phyloP scores from a whole-genome alignment of 2,797 vertebrate genomes.

The Pseudomugil tenellus region DNA sequence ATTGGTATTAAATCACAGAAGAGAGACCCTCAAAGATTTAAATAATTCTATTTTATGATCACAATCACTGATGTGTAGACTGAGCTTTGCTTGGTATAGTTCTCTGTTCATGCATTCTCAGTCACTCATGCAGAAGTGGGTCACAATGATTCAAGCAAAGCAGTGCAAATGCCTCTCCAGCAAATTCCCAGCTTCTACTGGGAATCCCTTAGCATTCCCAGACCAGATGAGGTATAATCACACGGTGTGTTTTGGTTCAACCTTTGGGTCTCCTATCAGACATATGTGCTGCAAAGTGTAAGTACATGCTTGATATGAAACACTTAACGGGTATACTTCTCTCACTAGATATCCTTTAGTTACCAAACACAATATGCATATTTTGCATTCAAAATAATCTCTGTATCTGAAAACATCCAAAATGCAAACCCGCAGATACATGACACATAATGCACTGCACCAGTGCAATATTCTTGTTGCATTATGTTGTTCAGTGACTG shows the following conservation, averaged over 20 bases:
- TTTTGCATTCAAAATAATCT: neutral
- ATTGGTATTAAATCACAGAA: neutral
- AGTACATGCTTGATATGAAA: neutral
- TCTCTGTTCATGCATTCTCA: conserved; percentile 2
- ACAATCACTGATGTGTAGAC: neutral
- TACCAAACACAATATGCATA: neutral
- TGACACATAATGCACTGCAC: conserved; percentile 2
- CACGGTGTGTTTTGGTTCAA: neutral
- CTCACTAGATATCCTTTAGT: neutral
- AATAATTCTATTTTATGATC: neutral
- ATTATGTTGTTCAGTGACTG: conserved; percentile 7
- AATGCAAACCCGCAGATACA: neutral
- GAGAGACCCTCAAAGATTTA: neutral
- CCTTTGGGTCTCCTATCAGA: neutral
- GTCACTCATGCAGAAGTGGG: conserved; percentile 12
- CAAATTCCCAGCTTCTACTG: neutral
- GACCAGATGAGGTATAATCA: conserved; percentile 5
- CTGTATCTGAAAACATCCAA: neutral
- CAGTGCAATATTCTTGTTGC: conserved; percentile 13
- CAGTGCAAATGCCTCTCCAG: conserved; percentile 9
- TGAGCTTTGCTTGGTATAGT: neutral
- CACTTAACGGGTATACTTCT: neutral
- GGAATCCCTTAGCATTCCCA: neutral
- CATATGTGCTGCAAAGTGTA: neutral
- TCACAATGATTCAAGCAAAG: conserved; percentile 2